phyloP scores from a whole-genome alignment of 2,888 invertebrate species.

The Hemaris fuciformis region DNA sequence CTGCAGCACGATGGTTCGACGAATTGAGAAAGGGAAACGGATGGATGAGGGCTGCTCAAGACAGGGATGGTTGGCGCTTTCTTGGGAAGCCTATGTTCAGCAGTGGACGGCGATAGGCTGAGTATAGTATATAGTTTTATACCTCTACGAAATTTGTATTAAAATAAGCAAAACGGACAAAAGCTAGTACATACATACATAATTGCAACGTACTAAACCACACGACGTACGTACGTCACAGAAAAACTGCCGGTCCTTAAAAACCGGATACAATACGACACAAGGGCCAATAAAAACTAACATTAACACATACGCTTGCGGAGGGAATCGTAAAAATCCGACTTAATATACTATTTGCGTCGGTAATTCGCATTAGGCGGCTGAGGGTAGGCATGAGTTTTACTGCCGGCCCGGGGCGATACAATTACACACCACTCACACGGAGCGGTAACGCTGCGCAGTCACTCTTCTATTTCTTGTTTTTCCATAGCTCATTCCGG shows the following conservation, averaged over 20 bases:
- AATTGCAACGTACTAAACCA: neutral
- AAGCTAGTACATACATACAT: neutral
- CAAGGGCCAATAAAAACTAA: slow-evolving; percentile 9
- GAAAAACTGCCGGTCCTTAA: neutral
- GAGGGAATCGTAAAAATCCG: slow-evolving; percentile 11
- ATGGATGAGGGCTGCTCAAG: no score
- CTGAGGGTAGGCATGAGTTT: neutral
- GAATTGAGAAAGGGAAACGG: no score
- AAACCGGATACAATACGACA: neutral
- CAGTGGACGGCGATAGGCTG: no score
- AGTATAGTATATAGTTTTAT: no score
- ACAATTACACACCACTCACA: neutral
- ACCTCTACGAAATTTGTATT: no score
- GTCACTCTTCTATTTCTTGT: neutral
- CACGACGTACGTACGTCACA: neutral
- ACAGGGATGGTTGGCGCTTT: no score
- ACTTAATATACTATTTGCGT: slow-evolving; percentile 6
- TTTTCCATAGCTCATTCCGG: neutral
- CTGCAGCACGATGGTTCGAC: no score
- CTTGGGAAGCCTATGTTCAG: no score
- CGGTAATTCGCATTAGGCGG: slow-evolving; percentile 11
- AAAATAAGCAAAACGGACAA: neutral
- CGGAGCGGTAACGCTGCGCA: neutral
- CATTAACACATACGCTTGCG: neutral
- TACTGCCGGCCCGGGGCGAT: neutral